Evolutionary conservation across 2,888 invertebrate species (phyloP), one percentile per base, ranked within the genome.

Genomic region (Phragmatobia fuliginosa): DNA sequence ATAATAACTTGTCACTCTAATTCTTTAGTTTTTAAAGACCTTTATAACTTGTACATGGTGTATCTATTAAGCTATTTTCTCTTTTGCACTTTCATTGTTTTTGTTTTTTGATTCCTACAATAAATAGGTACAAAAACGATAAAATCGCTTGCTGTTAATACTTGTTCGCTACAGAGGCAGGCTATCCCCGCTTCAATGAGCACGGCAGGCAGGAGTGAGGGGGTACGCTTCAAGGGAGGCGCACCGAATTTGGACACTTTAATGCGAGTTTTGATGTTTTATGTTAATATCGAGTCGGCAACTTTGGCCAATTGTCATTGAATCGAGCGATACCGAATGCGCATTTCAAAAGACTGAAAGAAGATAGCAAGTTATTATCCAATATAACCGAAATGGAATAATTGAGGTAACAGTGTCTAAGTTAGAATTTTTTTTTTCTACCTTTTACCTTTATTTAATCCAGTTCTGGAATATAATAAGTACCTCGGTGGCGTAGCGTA

Each of bases 261-360:
- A 94, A 94, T 94, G 93, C 91, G 94, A 94, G 91, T 94, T 94
- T 88, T 93, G 94, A 94, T 94, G 94, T 94, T 94, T 94, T 93
- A 94, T 94, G 94, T 91, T 94, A 94, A 94, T 94, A 90, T 89
- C 88, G 78, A 85, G 84, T 85, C 76, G 83, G 77, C 82, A 92
- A 93, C 89, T 94, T 93, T 77, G 80, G 75, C 88, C 87, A 83
- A 87, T 87, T 91, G 89, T 90, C 90, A 90, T 87, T 87, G 90
- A 89, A 89, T 90, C 85, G 83, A 21, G 77, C 79, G 78, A 80
- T 83, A 68, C 75, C 68, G 67, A 62, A 74, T 68, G 72, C 63
- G 70, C 67, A 63, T 70, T 71, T 59, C 66, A 72, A 74, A 32
- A 33, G 70, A 68, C 73, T 74, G 45, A 49, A 49, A 49, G 61